Conservation (phyloP, 2,797 vertebrate species). For the Argentina silus region DNA sequence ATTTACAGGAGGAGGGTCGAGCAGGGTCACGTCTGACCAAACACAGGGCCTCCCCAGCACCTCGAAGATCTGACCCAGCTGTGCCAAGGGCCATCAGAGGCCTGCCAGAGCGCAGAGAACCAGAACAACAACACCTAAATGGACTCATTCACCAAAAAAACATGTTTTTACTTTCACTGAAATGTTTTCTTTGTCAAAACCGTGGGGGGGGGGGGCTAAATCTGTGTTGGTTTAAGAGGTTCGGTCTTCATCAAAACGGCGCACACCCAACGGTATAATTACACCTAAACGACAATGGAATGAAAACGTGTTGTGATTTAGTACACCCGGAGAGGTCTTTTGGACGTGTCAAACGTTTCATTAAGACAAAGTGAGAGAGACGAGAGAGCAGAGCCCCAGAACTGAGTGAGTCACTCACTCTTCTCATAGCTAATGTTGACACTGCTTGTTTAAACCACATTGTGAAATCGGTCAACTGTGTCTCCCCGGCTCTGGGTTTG, state of each 20-base stretch:
- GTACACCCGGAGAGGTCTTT: constrained; percentile 19
- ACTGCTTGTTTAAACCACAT: constrained; percentile 67
- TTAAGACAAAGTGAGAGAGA: background rate
- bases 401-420: background rate
- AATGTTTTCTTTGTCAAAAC: constrained; percentile 51
- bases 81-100: constrained; percentile 55
- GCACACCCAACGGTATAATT: constrained; percentile 38
- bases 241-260: constrained; percentile 35
- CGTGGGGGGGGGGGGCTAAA: constrained; percentile 21
- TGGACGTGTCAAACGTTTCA: constrained; percentile 24
- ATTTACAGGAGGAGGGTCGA: constrained; percentile 75
- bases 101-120: constrained; percentile 56
- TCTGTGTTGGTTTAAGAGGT: constrained; percentile 32
- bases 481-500: constrained; percentile 34
- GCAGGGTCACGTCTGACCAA: constrained; percentile 73
- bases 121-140: constrained; percentile 52
- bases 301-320: constrained; percentile 25
- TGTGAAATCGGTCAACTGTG: constrained; percentile 69
- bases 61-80: constrained; percentile 69
- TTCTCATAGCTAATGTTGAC: constrained; percentile 52
- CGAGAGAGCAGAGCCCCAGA: background rate
- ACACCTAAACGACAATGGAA: constrained; percentile 52
- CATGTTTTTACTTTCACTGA: constrained; percentile 21
- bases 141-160: constrained; percentile 25
- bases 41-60: constrained; percentile 74